These are phyloP conservation scores for Percopsis omiscomaycus DNA, from an alignment of 2,797 vertebrate species.

Conservation along the genomic window DNA sequence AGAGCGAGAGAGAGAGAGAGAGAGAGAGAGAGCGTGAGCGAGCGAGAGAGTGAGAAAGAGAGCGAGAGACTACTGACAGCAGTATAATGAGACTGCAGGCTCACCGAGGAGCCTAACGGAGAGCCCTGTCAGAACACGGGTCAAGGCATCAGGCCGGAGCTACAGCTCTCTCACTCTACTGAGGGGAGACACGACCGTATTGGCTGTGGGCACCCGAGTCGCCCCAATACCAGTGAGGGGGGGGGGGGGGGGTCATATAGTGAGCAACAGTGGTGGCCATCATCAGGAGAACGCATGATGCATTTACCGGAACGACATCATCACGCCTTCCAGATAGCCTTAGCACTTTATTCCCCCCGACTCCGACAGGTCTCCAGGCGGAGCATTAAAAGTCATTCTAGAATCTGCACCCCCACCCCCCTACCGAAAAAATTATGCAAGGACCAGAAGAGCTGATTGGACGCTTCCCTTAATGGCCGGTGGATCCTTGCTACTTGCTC, in stretches of 20 bases:
- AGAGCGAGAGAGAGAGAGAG: too few relatives aligned
- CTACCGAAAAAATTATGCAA: conserved; percentile 8
- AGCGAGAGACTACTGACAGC: conserved; percentile 31
- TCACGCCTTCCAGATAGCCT: too few relatives aligned
- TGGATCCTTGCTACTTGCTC: conserved; percentile 47
- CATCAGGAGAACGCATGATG: too few relatives aligned
- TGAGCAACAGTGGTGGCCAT: too few relatives aligned
- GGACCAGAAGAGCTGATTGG: conserved; percentile 31
- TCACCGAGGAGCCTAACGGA: conserved; percentile 33
- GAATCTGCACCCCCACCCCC: conserved; percentile 13
- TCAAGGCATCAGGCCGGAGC: not conserved
- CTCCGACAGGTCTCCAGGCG: conserved; percentile 13
- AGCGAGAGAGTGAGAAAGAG: conserved; percentile 20
- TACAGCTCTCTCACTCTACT: conserved; percentile 14
- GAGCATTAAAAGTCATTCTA: not conserved
- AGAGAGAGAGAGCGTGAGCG: too few relatives aligned
- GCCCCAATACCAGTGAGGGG: too few relatives aligned
- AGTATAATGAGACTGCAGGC: conserved; percentile 39
- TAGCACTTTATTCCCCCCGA: conserved; percentile 5
- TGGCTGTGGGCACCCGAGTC: too few relatives aligned
- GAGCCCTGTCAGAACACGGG: conserved; percentile 28
- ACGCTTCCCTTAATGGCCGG: conserved; percentile 40
- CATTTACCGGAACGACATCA: too few relatives aligned
- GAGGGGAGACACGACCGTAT: not conserved
- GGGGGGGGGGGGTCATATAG: too few relatives aligned